Evolutionary conservation across 2,888 invertebrate genomes (phyloP), one percentile per base, ranked within the genome.

Genomic region (Sarcophaga variegata): DNA sequence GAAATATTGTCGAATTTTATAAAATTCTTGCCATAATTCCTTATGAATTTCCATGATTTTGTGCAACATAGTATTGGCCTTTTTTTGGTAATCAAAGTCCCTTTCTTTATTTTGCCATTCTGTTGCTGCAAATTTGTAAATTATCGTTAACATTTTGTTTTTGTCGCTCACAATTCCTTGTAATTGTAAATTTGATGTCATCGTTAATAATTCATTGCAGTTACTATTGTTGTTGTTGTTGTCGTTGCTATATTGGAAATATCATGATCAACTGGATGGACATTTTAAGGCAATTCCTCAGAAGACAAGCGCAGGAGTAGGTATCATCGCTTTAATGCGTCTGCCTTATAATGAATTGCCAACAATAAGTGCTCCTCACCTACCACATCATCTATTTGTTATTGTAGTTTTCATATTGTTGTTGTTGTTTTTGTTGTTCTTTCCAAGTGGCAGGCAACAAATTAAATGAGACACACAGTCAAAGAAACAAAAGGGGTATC

Each of bases 371-470:
- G 17, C 12, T n/a, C 66, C 27, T 25, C 37, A 66, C 27, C 66
- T 37, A n/a, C 66, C 25, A 64, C 75, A 27, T 80, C 71, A 80
- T 84, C 66, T 84, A 80, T 84, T 66, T 71, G 80, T 76, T 76
- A 62, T 71, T 66, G 14, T 54, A 54, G 54, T 17, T 17, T 12
- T 54, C 2, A 37, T 37, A 37, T 54, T 49, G 49, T 49, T 49
- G 49, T 49, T 49, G 3, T 4, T 54, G 14, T 54, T 54, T 3
- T 3, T 14, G 17, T 14, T 84, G 70, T 66, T 66, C 78, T 76
- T 66, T 66, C 78, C 75, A 86, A 86, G 82, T 86, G 85, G 82
- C 82, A 79, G 82, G 82, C 82, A 82, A 86, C 85, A 86, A 86
- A 86, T 86, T 86, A 86, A 86, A 82, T 82, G 78, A 82, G 17